A percentile compares a stretch with the other conserved stretches of the same genome.
Evolutionary conservation across 1,140 invertebrate species (phyloP).

Genomic region (Aphelinus atriplicis): DNA sequence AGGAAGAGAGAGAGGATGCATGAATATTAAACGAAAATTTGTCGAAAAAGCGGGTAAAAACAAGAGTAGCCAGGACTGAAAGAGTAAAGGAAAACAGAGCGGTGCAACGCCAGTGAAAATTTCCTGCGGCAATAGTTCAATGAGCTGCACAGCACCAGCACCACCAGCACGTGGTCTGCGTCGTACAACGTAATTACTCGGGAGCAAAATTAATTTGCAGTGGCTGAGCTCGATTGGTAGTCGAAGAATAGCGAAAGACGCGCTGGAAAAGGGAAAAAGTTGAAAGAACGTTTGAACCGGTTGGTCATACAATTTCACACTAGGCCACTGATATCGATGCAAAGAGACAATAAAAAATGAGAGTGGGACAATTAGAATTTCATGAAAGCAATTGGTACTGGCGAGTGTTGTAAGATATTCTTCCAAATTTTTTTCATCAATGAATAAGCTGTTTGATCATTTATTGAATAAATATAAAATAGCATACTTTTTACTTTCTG

Average conservation of each 20-base stretch:
- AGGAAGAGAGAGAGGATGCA: background rate
- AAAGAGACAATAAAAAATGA: too few species aligned
- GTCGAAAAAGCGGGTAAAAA: background rate
- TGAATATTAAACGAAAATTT: too few species aligned
- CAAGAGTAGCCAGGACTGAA: background rate
- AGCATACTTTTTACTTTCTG: too few species aligned
- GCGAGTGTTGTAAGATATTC: too few species aligned
- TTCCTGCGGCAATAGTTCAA: background rate
- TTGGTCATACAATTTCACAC: too few species aligned
- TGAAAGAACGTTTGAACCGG: too few species aligned
- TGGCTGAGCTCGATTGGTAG: background rate
- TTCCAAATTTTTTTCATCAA: too few species aligned
- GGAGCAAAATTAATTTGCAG: constrained; percentile 14
- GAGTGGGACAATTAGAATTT: too few species aligned
- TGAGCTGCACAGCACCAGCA: background rate
- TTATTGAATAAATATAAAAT: too few species aligned
- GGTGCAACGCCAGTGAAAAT: background rate
- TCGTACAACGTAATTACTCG: constrained; percentile 10
- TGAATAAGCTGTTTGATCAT: too few species aligned
- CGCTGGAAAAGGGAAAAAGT: background rate
- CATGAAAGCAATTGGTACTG: too few species aligned
- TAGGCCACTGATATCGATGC: too few species aligned
- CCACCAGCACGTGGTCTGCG: background rate
- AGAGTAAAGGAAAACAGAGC: background rate
- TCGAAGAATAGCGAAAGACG: constrained; percentile 1